Percentiles rank a stretch among this genome's conserved stretches.
Evolutionary conservation across 2,113 vertebrate genomes (phyloP).

Genomic region (Cervus canadensis): DNA sequence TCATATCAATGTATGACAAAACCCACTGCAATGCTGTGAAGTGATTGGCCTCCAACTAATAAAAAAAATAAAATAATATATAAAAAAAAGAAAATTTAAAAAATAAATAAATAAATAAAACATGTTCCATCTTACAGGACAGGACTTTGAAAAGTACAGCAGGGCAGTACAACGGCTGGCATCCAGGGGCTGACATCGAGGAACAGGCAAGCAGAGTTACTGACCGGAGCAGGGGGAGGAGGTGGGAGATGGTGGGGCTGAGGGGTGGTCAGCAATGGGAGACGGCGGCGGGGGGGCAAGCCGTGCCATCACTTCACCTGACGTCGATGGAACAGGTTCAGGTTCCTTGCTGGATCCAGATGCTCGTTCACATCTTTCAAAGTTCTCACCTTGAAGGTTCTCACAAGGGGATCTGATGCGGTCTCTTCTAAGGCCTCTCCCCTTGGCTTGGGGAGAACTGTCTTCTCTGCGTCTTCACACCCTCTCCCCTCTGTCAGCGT

Average conservation of each 20-base stretch:
- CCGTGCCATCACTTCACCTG: background rate
- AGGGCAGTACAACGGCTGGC: background rate
- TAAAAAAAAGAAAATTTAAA: too few relatives aligned
- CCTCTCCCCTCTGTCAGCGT: background rate
- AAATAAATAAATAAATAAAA: background rate
- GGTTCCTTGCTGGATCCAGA: background rate
- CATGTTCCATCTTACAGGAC: background rate
- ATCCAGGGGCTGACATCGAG: background rate
- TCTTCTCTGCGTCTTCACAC: background rate
- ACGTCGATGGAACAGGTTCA: rapidly evolving
- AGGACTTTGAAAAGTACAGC: background rate
- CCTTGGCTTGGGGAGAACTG: too few relatives aligned
- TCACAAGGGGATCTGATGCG: background rate
- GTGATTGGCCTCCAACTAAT: too few relatives aligned
- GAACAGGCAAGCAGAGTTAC: background rate
- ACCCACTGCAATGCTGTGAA: too few relatives aligned
- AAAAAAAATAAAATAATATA: too few relatives aligned
- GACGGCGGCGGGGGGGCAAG: background rate
- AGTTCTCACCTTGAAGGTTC: background rate
- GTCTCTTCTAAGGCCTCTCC: background rate
- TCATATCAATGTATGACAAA: too few relatives aligned
- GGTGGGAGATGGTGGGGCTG: background rate
- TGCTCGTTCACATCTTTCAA: rapidly evolving
- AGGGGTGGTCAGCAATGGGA: background rate
- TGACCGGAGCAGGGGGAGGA: background rate